Evolutionary conservation across 2,113 vertebrate species (phyloP).

Genomic region (Tonatia bakeri): DNA sequence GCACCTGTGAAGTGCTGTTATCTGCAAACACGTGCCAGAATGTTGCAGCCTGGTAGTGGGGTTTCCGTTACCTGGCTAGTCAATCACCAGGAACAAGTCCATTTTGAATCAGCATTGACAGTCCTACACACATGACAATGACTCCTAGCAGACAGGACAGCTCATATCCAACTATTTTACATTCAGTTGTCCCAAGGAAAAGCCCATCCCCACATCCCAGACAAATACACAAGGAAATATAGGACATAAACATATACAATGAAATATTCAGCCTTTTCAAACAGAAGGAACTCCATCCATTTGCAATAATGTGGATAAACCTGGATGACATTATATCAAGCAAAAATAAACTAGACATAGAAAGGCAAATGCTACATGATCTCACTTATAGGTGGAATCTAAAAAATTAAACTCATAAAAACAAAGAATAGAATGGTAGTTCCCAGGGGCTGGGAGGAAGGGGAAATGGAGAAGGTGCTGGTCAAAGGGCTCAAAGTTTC

Average conservation of each 20-base stretch:
- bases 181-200: not conserved
- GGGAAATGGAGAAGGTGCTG: not conserved
- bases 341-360: not conserved
- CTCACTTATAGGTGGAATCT: not conserved
- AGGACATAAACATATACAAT: not conserved
- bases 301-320: not conserved
- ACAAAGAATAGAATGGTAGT: not conserved
- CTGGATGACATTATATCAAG: not conserved
- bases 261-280: not conserved
- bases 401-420: not conserved
- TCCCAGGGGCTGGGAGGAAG: not conserved
- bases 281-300: not conserved
- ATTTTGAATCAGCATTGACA: not conserved
- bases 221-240: not conserved
- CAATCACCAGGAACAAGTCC: not conserved
- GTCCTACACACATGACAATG: not conserved
- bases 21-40: not conserved
- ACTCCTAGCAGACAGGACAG: not conserved
- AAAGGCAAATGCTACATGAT: not conserved
- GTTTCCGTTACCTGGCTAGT: not conserved
- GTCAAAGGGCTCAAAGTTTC: not conserved
- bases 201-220: not conserved
- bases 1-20: not conserved
- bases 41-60: not conserved
- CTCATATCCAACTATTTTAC: not conserved